Base-by-base conservation (phyloP, 2,113 vertebrate genomes). In the Ginglymostoma cirratum region DNA sequence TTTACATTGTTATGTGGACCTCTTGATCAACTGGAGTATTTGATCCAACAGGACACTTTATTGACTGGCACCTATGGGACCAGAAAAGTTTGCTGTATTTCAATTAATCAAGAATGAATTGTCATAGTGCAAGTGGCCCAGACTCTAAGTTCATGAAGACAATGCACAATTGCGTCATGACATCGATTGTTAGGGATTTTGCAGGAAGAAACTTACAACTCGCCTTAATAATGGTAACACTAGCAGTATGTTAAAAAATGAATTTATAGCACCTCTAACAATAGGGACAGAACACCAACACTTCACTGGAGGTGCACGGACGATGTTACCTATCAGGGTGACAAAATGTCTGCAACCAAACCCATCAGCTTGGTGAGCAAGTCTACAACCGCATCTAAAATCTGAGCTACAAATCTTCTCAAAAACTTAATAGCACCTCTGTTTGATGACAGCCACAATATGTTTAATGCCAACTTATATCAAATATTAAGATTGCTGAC, bases 101-200 rank as follows among this genome's bases (percentile, higher is more conserved):
- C 55, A 92, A 92, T 65, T 61, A 92, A 66, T 17, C 89, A 92
- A n/a, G 61, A 34, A 66, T 65, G 61, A 92, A 92, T 65, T 65
- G 55, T 92, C 55, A 92, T 34, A 65, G 52, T 61, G 21, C 55
- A 92, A 92, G 89, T 92, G 55, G 89, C 89, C 89, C 38, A n/a
- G 89, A 92, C 55, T 92, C 55, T 92, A 61, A 92, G 66, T 66
- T 92, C 34, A 92, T 90, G 34, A 89, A 89, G 55, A 52, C 14
- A 89, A 89, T 17, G 89, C 89, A 65, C 27, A 30, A 92, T 92
- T 92, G 89, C 55, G n/a, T 92, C 89, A 65, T 92, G 89, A 92
- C 55, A 65, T 92, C 8, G 55, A n/a, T 34, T 61, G 55, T 92
- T 38, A 92, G 55, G 89, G 89, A 92, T 66, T 30, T 34, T 61